Percentiles rank a stretch among this genome's conserved stretches.
phyloP scores from a whole-genome alignment of 2,113 vertebrate species.

The Corythoichthys haematopterus region DNA sequence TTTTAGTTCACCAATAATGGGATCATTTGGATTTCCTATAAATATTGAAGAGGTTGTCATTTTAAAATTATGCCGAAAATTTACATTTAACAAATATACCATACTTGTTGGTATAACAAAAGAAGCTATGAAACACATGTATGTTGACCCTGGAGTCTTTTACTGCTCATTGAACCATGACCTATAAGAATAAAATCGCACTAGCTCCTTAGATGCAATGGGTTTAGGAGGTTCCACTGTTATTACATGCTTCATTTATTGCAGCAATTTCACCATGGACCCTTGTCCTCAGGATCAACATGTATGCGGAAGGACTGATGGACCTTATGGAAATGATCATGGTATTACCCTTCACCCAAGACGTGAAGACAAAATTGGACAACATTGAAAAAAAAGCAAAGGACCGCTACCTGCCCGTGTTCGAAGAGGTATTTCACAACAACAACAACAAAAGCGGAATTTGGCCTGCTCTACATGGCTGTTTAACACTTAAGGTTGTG shows the following conservation, averaged over 20 bases:
- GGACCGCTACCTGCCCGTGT: slow-evolving; percentile 79
- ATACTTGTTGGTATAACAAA: too few relatives aligned
- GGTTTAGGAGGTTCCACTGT: not conserved
- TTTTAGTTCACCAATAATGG: too few relatives aligned
- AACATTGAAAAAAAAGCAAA: slow-evolving; percentile 69
- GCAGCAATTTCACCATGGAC: not conserved
- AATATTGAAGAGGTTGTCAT: too few relatives aligned
- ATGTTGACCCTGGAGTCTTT: too few relatives aligned
- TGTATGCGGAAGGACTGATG: slow-evolving; percentile 78
- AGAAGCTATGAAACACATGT: too few relatives aligned
- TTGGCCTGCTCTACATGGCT: not conserved
- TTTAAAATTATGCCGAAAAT: too few relatives aligned
- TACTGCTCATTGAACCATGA: not conserved
- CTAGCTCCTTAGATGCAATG: not conserved
- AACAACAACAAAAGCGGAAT: not conserved
- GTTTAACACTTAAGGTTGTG: not conserved
- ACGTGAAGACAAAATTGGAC: slow-evolving; percentile 63
- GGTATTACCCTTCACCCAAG: slow-evolving; percentile 60
- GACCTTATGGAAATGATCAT: slow-evolving; percentile 81
- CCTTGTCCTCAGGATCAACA: slow-evolving; percentile 76
- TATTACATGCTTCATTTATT: not conserved
- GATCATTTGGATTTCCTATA: too few relatives aligned
- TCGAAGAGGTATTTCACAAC: slow-evolving; percentile 77
- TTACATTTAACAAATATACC: too few relatives aligned
- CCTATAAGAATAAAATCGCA: not conserved